Evolutionary conservation across 1,140 invertebrate genomes (phyloP).

Genomic region (Leptinotarsa undecemlineata): DNA sequence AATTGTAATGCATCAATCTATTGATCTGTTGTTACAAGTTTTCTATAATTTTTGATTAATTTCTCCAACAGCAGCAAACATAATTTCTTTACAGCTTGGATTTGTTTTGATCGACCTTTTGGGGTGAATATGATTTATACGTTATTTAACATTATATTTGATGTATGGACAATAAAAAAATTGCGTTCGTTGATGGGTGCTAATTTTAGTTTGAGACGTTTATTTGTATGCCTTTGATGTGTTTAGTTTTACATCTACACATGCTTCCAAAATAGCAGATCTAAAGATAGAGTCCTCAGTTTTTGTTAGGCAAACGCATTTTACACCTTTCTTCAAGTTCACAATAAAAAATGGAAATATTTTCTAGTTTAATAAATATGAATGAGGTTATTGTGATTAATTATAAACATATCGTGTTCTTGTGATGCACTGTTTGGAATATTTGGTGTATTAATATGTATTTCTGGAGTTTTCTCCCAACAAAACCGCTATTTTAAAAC

Average conservation of each 20-base stretch:
- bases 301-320: neutral
- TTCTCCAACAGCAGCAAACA: neutral
- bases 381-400: no score
- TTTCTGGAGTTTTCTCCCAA: no score
- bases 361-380: no score
- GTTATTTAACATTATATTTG: constrained; percentile 8
- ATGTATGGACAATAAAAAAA: constrained; percentile 11
- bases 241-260: neutral
- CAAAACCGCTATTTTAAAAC: no score
- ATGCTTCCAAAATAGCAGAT: neutral
- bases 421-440: no score
- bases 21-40: no score
- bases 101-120: neutral
- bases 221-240: constrained; percentile 11
- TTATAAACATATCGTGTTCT: no score
- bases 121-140: constrained; percentile 3
- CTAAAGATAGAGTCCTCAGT: neutral
- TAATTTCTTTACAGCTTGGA: neutral
- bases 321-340: neutral
- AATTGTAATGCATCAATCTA: no score
- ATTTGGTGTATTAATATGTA: no score
- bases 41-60: neutral
- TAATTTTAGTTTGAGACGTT: constrained; percentile 12
- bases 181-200: neutral
- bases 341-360: neutral